phyloP scores from a whole-genome alignment of 2,113 vertebrate genomes.

The Piaya cayana region DNA sequence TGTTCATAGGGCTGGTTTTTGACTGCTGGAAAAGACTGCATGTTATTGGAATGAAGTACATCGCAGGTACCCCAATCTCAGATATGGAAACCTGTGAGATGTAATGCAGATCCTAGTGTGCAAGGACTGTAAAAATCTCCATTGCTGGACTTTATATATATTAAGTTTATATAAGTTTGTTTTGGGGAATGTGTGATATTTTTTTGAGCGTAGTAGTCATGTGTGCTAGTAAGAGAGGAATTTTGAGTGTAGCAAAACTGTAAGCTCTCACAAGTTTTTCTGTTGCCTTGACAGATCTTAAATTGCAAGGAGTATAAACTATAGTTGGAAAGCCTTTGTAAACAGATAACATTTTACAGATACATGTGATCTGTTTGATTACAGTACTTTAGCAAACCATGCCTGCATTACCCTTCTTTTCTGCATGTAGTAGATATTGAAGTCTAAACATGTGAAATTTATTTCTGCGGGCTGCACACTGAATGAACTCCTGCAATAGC shows the following conservation, averaged over 20 bases:
- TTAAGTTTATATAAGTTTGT: not conserved
- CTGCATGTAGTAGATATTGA: not conserved
- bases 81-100: not conserved
- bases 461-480: not conserved
- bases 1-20: not conserved
- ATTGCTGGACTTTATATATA: not conserved
- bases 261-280: not conserved
- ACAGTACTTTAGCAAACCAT: not conserved
- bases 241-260: not conserved
- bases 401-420: not conserved
- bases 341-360: not conserved
- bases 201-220: not conserved
- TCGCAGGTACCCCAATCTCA: rapidly evolving
- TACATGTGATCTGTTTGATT: slow-evolving; percentile 19
- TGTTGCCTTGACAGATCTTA: slow-evolving; percentile 5
- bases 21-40: not conserved
- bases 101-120: not conserved
- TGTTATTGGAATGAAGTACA: not conserved
- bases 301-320: not conserved
- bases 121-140: not conserved
- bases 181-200: rapidly evolving
- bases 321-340: not conserved
- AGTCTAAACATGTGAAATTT: not conserved
- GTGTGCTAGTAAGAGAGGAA: not conserved
- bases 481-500: not conserved